These are phyloP conservation scores for Hemicordylus capensis DNA, from an alignment of 2,113 vertebrate genomes.

Conservation along the genomic window DNA sequence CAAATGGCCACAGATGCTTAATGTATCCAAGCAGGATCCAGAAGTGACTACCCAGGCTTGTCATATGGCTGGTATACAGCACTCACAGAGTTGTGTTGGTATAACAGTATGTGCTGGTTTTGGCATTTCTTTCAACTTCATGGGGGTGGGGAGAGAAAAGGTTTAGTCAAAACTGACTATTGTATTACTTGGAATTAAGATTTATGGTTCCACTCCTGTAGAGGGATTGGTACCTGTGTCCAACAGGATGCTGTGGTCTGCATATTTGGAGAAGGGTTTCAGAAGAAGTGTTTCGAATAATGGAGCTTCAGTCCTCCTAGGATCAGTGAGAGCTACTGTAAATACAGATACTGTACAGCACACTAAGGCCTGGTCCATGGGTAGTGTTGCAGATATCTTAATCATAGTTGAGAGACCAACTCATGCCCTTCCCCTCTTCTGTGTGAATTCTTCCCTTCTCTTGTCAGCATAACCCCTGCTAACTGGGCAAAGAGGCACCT, in stretches of 20 bases:
- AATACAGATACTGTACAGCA: neutral
- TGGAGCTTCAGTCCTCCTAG: neutral
- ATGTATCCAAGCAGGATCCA: neutral
- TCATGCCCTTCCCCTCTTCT: neutral
- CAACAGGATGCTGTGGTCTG: neutral
- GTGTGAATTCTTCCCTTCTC: neutral
- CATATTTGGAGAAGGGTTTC: neutral
- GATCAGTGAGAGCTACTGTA: neutral
- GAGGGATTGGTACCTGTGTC: neutral
- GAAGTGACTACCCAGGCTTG: neutral
- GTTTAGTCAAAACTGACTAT: neutral
- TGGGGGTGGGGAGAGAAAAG: too few species aligned
- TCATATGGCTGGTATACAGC: neutral
- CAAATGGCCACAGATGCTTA: neutral
- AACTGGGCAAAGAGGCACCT: neutral
- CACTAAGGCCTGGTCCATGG: neutral
- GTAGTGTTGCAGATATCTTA: neutral
- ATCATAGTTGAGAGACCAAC: too few species aligned
- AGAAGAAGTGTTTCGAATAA: neutral
- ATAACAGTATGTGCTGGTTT: neutral
- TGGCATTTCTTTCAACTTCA: neutral
- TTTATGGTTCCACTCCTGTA: neutral
- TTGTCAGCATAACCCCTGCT: neutral
- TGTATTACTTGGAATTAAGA: neutral
- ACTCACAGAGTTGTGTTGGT: neutral